These are phyloP conservation scores for Suncus etruscus DNA, from an alignment of 2,113 vertebrate genomes.

Conservation along the genomic window DNA sequence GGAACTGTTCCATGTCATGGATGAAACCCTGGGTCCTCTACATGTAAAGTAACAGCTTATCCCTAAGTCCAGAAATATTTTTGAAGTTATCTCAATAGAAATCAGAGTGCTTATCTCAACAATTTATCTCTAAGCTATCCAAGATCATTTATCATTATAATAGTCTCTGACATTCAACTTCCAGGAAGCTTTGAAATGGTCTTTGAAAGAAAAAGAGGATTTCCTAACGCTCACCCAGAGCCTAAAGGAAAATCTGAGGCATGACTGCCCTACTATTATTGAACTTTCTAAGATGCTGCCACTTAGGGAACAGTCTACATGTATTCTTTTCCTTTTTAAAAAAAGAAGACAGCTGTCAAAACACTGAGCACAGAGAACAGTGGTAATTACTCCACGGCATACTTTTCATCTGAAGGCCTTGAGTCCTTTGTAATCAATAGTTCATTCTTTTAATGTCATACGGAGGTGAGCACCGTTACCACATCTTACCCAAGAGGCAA, in stretches of 20 bases:
- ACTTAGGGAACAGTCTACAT: background rate
- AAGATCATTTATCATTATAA: conserved; percentile 7
- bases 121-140: conserved; percentile 23
- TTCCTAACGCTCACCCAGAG: conserved; percentile 11
- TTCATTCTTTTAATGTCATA: conserved; percentile 36
- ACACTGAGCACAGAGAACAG: conserved; percentile 33
- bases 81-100: conserved; percentile 43
- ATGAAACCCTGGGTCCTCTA: too few species aligned
- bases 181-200: background rate
- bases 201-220: conserved; percentile 33
- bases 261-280: conserved; percentile 15
- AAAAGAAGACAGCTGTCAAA: conserved; percentile 54
- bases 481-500: conserved; percentile 31
- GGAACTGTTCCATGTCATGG: too few species aligned
- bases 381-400: background rate
- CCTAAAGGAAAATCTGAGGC: conserved; percentile 53
- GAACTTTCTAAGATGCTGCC: background rate
- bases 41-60: too few species aligned
- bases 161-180: conserved; percentile 30
- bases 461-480: background rate
- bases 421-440: conserved; percentile 41
- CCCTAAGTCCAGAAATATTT: background rate
- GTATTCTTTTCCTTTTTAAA: conserved; percentile 12
- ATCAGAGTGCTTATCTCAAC: conserved; percentile 76
- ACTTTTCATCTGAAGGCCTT: conserved; percentile 36